Conservation (phyloP, 1,140 invertebrate species). For the Meloidogyne chitwoodi region DNA sequence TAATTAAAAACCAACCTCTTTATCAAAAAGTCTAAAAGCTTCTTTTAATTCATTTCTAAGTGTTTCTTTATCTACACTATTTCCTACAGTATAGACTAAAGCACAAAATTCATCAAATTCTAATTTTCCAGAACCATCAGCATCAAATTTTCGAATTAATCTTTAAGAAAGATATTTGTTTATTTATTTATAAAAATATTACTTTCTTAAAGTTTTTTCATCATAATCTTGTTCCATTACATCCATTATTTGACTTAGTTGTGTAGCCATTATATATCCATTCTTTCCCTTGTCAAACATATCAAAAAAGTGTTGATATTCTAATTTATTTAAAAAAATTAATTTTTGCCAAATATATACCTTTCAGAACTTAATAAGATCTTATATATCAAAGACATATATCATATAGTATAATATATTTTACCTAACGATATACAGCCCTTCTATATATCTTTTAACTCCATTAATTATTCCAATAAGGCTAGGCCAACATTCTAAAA, state of each 20-base stretch:
- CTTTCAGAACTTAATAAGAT: too few relatives aligned
- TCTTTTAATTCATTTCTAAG: slow-evolving; percentile 54
- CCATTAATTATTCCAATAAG: too few relatives aligned
- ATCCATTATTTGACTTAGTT: slow-evolving; percentile 57
- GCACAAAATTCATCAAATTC: slow-evolving; percentile 58
- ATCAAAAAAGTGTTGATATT: slow-evolving; percentile 55
- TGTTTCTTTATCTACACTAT: slow-evolving; percentile 57
- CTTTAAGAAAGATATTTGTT: slow-evolving; percentile 5
- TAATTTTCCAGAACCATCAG: slow-evolving; percentile 55
- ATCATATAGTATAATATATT: too few relatives aligned
- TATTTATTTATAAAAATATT: neutral
- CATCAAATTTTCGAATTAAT: slow-evolving; percentile 52
- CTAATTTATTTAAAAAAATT: too few relatives aligned
- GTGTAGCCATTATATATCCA: slow-evolving; percentile 58
- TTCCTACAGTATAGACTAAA: slow-evolving; percentile 55
- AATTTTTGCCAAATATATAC: too few relatives aligned
- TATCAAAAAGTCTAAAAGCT: slow-evolving; percentile 57
- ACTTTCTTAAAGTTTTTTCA: slow-evolving; percentile 46
- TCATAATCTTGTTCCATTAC: slow-evolving; percentile 58
- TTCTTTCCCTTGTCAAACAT: slow-evolving; percentile 56
- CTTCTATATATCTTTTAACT: too few relatives aligned
- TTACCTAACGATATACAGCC: too few relatives aligned
- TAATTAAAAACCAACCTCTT: slow-evolving; percentile 27
- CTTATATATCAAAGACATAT: too few relatives aligned
- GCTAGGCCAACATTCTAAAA: too few relatives aligned